Conservation (phyloP, 2,888 invertebrate species). For the Ectobius pallidus region DNA sequence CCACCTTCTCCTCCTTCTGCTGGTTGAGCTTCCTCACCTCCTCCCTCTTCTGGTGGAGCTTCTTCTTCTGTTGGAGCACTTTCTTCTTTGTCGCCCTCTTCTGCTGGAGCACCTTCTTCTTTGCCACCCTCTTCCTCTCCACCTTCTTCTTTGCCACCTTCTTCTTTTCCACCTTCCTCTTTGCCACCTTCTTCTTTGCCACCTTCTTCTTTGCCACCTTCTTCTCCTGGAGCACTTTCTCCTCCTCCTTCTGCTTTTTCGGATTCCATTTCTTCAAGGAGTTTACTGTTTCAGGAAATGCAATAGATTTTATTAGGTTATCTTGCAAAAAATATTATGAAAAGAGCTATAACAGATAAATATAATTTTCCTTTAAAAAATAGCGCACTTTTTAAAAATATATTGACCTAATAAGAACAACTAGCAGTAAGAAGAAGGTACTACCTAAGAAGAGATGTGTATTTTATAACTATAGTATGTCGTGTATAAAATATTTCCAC, state of each 20-base stretch:
- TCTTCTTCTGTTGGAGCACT: neutral
- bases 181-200: neutral
- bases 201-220: neutral
- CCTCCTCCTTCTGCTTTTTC: neutral
- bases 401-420: no score
- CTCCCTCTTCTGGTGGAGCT: neutral
- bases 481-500: no score
- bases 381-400: no score
- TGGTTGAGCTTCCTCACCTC: neutral
- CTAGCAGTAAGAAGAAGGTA: no score
- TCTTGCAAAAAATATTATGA: no score
- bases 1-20: neutral
- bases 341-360: no score
- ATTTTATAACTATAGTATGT: no score
- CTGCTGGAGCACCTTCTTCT: no score
- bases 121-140: neutral
- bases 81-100: neutral
- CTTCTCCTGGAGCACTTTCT: neutral
- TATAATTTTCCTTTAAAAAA: no score
- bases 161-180: neutral
- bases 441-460: no score
- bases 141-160: neutral
- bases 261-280: neutral
- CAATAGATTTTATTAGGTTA: no score
- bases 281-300: neutral